Base-by-base conservation (phyloP, 2,797 vertebrate species). In the Erethizon dorsatum region DNA sequence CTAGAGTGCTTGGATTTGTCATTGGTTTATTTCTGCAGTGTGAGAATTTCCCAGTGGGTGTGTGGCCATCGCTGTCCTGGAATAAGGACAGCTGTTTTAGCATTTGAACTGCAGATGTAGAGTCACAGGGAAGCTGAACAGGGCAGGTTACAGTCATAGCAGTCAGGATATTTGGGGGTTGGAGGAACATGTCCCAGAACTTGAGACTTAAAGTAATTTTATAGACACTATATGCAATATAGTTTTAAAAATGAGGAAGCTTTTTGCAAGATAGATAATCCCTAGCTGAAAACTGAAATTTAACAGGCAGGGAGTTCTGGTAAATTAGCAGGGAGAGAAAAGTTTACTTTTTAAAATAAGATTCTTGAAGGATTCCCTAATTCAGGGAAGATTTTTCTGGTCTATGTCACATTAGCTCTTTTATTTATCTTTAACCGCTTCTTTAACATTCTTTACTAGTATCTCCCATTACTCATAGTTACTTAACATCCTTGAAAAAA, bases 251-350 rank as follows among this genome's bases (percentile, higher is more conserved):
- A 69, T 84, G 45, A 37, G 88, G 37, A 1, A 75, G n/a, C 7
- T 90, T 88, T 88, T 84, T 96, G 47, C 59, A 67, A 54, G 9
- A 56, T 41, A 56, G 50, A 73, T 14, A 91, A 41, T 85, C 84
- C 78, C 22, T 88, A 82, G 28, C 54, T 78, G 18, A 85, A 77
- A 71, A 69, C 56, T 88, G 61, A 75, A 90, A 82, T 90, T 88
- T 56, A 77, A 47, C 22, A 88, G n/a, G 73, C n/a, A 84, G 31
- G 71, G 31, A 31, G 61, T 79, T 88, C 50, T 61, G 61, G 57
- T 82, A 45, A 86, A 56, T 41, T 73, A 57, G 28, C 15, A 79
- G 50, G 12, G 26, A 50, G 2, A 79, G 47, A 92, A 88, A 94
- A 75, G 4, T 33, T 61, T 52, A 20, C 50, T 26, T 75, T 87